Evolutionary conservation across 2,113 vertebrate species (phyloP), one percentile per base, ranked within the genome.

Genomic region (Apteryx mantelli): DNA sequence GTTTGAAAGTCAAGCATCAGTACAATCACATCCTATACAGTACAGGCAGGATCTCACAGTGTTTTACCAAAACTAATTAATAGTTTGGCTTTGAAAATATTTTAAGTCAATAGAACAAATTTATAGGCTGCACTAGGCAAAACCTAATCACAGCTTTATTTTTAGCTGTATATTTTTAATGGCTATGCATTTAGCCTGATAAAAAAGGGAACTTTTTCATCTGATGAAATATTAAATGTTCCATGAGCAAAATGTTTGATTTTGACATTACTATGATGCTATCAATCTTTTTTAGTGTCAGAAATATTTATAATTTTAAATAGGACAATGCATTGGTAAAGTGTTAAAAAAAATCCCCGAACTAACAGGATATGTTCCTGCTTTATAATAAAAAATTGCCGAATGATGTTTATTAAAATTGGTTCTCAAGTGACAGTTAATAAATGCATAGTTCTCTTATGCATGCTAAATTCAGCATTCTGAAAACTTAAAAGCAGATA

Each of bases 391-490:
- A 98, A 98, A 74, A 97, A 93, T 70, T 93, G 53, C 60, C 91
- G 76, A 95, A 95, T 91, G 75, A 93, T 95, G 74, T 97, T 98
- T 98, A 97, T 97, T 97, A 98, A 97, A 98, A 89, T 10, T 95
- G 30, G 77, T 69, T 97, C 89, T 96, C 97, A 88, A 97, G 88
- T 97, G 96, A 97, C 88, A 97, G 79, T 96, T 96, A 97, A 94
- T 93, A 97, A 97, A 97, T 95, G 90, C 88, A 83, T 80, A 83
- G 77, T 94, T 96, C 86, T 97, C 71, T 97, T 96, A 96, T 91
- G 94, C 87, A 97, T 94, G 93, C 93, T 97, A 96, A 97, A 96
- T 97, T 96, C 89, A 95, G 87, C 89, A 95, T 82, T 94, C 84
- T 53, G 6, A 86, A 97, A 90, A 91, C 93, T 97, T 97, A 95